Evolutionary conservation across 1,140 invertebrate species (phyloP).

Genomic region (Scaptomyza hsui): DNA sequence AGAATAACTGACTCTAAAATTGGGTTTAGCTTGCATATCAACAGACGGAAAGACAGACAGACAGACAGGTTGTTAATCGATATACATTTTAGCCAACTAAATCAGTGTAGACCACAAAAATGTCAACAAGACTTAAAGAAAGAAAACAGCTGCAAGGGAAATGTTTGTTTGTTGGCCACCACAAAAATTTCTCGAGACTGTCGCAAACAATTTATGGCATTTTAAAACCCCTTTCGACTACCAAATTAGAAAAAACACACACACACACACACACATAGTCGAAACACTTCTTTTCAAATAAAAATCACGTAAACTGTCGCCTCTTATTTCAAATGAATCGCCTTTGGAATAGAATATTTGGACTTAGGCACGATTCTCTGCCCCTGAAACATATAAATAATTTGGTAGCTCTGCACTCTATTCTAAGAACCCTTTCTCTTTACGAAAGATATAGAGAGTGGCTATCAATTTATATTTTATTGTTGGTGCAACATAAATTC

Average conservation of each 20-base stretch:
- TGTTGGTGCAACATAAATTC: constrained; percentile 63
- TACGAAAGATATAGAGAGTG: constrained; percentile 24
- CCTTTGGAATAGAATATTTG: constrained; percentile 47
- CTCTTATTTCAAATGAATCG: constrained; percentile 73
- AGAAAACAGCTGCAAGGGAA: constrained; percentile 65
- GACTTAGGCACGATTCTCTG: constrained; percentile 72
- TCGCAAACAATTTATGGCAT: constrained; percentile 65
- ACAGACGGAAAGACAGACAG: too few relatives aligned
- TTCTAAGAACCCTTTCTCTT: constrained; percentile 67
- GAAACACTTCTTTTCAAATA: constrained; percentile 58
- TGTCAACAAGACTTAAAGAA: constrained; percentile 25
- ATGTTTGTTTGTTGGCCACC: constrained; percentile 48
- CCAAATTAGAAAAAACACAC: constrained; percentile 65
- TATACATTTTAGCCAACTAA: constrained; percentile 15
- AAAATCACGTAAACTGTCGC: constrained; percentile 79
- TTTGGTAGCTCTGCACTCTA: constrained; percentile 46
- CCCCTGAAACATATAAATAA: constrained; percentile 71
- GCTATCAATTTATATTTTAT: constrained; percentile 72
- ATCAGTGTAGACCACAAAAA: constrained; percentile 41
- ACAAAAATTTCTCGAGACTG: constrained; percentile 50
- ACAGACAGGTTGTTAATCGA: too few relatives aligned
- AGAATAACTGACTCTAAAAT: too few relatives aligned
- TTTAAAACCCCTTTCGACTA: constrained; percentile 70
- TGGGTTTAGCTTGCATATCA: too few relatives aligned
- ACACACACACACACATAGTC: too few relatives aligned